Evolutionary conservation across 2,113 vertebrate genomes (phyloP), one percentile per base, ranked within the genome.

Genomic region (Rhipidura dahli): DNA sequence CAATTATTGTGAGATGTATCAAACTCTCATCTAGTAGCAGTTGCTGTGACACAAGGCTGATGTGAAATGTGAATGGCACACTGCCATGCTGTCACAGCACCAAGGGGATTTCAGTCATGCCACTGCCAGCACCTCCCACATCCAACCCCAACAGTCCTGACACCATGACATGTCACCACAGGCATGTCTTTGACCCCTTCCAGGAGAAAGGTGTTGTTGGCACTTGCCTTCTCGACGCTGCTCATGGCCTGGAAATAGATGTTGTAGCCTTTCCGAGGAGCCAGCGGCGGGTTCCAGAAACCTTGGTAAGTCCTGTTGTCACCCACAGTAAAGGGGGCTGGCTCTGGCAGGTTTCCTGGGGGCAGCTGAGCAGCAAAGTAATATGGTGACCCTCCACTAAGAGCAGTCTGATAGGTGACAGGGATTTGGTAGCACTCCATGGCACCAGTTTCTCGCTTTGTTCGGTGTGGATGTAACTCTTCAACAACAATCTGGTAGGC

Each of bases 171-270:
- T 71, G 47, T 63, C 45, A 81, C 57, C 28, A 78, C 1, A 6
- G 40, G 30, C 50, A 45, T 7, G 27, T 27, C 57, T 76, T 50
- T 81, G 79, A 22, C 15, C 78, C 61, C 27, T 51, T 77, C 33
- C 44, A 83, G 45, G 18, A 90, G n/a, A 60, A 60, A 89, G 42
- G 33, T 44, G 31, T 12, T 56, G 37, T 27, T 84, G n/a, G 89
- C 56, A 65, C 98, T 97, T 95, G 99, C 99, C 99, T 99, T 99
- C 94, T 99, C 99, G 10, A 99, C 99, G 18, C 99, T 99, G 98
- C 99, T 99, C 96, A 99, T 99, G 45, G 99, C 99, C 97, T 99
- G 99, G 96, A 99, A 99, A 95, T 99, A 99, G 98, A 99, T 99
- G 98, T 99, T 99, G 98, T 99, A 99, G 92, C 99, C 99, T 97